Evolutionary conservation across 2,888 invertebrate species (phyloP), one percentile per base, ranked within the genome.

Genomic region (Chrysina gloriosa): DNA sequence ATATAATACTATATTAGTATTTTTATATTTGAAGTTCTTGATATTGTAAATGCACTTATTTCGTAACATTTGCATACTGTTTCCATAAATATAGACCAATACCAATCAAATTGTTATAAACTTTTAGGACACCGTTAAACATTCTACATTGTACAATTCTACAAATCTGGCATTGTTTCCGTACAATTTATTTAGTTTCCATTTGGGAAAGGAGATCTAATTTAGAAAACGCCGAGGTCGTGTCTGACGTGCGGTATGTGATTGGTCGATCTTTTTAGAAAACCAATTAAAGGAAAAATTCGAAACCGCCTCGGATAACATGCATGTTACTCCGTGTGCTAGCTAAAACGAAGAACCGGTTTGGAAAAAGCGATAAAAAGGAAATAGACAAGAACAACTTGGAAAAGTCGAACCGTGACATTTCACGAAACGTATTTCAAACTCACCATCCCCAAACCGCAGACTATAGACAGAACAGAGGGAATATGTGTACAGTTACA

Each of bases 351-450:
- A 58, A 25, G 27, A 25, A 29, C 14, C 9, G 27, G 45, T 25
- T 61, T 45, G n/a, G 29, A 42, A 45, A 52, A 56, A 56, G 25
- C 39, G 14, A 19, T 25, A 61, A 61, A 23, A 61, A 61, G 16
- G 42, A 16, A 61, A 42, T 16, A 9, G 29, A 36, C 16, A 16
- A 25, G 7, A 14, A 7, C 27, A 27, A 31, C 34, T 42, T 45
- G 65, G 54, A 66, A 66, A 66, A 56, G 34, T 42, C 56, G 56
- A 58, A 34, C 56, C 56, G 66, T 54, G 54, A 66, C 54, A 66
- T 66, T 66, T 58, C 66, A 58, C 58, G 66, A 66, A 66, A 61
- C 25, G 42, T 61, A 61, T 42, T 61, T 42, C 56, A 36, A 31
- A 45, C 45, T 9, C 9, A 52, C 7, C 16, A 52, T 25, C 52